Base-by-base conservation (phyloP, 2,888 invertebrate genomes). In the Eupithecia tripunctaria region DNA sequence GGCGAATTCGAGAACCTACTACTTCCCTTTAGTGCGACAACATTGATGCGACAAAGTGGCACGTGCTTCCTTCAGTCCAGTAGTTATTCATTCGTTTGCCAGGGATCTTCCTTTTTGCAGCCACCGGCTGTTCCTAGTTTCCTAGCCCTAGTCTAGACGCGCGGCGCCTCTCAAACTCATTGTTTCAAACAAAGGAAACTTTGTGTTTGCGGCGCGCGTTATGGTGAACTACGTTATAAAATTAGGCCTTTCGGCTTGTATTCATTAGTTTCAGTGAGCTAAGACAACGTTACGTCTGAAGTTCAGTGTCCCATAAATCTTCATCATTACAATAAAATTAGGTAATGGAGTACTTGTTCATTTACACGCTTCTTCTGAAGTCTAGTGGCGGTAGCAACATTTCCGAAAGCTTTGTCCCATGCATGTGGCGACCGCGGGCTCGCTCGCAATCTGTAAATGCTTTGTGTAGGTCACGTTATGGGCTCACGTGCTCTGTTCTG, bases 391-490 rank as follows among this genome's bases (percentile, higher is more conserved):
- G 76, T 73, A 38, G 81, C 82, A 81, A 84, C 82, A 84, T 83
- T 85, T 84, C 81, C 82, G 76, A 85, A 85, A 88, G 86, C 87
- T 86, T 86, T 86, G 87, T 83, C 82, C 47, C 74, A 76, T 81
- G 77, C 79, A 68, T 83, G 86, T 79, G 88, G 87, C 76, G 75
- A 81, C 88, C 88, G 79, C 88, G 88, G 81, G 81, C 84, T 82
- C 82, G 83, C 82, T 85, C 82, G 84, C 86, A 87, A 88, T 89
- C 88, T 88, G 84, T 84, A 82, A 88, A 87, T 84, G 88, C 87
- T 87, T 87, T 88, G 86, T 87, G 82, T 81, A 81, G 85, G 84
- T 84, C 82, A 82, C 84, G 85, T 86, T 87, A 87, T 84, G 82
- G 21, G 83, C 82, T 82, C 85, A 82, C 80, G 82, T 82, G 82